Evolutionary conservation across 2,888 invertebrate species (phyloP), one percentile per base, ranked within the genome.

Genomic region (Hyalella azteca): DNA sequence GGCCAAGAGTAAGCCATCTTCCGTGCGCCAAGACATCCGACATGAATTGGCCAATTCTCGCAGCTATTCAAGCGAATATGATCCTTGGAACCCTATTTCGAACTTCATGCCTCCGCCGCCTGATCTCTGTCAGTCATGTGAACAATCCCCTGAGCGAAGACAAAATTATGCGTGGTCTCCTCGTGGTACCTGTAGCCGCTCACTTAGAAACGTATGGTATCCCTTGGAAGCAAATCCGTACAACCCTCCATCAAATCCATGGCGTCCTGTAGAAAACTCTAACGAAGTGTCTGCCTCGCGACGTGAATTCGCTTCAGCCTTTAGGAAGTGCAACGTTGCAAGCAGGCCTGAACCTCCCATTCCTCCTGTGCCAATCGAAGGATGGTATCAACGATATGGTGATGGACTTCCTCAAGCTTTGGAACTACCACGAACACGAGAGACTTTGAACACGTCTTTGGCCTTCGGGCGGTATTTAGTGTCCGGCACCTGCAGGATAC

Each of bases 401-500:
- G 66, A 66, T n/a, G 66, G 66, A 9, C 66, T 66, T 19, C 66
- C 32, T 36, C 66, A 66, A 36, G 36, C 66, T 66, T 36, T 66
- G 36, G 66, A 66, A 19, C 19, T 66, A 36, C 66, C 66, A n/a
- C 36, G 66, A 3, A 66, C 66, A 32, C 22, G 66, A 36, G 66
- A 66, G 66, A 66, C 66, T 66, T 19, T 66, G 36, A 66, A 36
- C 36, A 32, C 66, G 32, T n/a, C 66, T 36, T 36, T 66, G 32
- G 19, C 49, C 9, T 77, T 77, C 26, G 49, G 77, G 22, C 50
- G 39, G 39, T 77, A 77, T 36, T 50, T 50, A 15, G 39, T 45
- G 26, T 7, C 50, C 7, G 77, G 49, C 13, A 48, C 77, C 32
- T 77, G 77, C 50, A 48, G 77, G 39, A 77, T 77, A 39, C 77